These are phyloP conservation scores for Pitta sordida DNA, from an alignment of 2,113 vertebrate genomes.

Conservation along the genomic window DNA sequence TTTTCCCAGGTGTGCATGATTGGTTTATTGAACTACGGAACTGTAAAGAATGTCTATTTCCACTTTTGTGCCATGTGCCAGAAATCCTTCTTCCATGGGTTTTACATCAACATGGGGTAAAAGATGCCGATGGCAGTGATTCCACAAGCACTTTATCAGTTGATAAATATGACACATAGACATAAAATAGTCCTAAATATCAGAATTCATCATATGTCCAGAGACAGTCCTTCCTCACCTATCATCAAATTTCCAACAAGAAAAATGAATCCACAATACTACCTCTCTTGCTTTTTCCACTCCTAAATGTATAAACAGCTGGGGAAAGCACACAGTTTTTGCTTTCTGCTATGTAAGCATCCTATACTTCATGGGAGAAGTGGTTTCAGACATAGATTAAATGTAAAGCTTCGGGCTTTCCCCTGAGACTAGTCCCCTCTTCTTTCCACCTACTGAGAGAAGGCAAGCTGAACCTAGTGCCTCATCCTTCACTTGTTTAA, in stretches of 20 bases:
- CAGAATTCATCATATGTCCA: background rate
- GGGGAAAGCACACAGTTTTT: background rate
- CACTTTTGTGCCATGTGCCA: background rate
- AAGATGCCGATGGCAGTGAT: background rate
- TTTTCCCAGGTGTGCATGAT: background rate
- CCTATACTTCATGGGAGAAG: background rate
- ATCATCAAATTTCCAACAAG: background rate
- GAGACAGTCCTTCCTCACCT: fast-evolving
- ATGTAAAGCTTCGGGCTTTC: background rate
- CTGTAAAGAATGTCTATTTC: background rate
- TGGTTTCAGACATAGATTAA: background rate
- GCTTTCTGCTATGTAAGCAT: background rate
- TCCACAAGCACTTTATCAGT: background rate
- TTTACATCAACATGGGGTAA: background rate
- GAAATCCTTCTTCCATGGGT: background rate
- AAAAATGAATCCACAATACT: background rate
- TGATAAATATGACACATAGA: background rate
- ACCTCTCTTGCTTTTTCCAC: background rate
- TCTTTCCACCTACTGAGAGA: background rate
- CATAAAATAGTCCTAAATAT: background rate
- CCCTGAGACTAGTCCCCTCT: background rate
- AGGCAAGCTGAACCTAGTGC: background rate
- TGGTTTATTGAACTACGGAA: background rate
- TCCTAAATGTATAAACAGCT: background rate
- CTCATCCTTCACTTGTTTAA: background rate